Evolutionary conservation across 2,888 invertebrate species (phyloP).

Genomic region (Calameuta idolon): DNA sequence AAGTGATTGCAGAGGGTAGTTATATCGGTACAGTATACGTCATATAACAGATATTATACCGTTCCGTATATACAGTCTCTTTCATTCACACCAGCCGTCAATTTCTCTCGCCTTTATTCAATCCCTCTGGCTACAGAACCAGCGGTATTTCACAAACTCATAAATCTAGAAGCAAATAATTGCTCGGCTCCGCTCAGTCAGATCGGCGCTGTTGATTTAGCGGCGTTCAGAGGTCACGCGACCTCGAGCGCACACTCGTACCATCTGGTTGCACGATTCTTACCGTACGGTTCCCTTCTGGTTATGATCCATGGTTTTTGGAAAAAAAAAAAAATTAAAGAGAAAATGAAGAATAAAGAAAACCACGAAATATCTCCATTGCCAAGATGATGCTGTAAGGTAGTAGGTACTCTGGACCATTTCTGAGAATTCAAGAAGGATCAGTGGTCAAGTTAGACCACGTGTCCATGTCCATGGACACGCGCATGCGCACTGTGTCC

Average conservation of each 20-base stretch:
- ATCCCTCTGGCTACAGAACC: conserved; percentile 23
- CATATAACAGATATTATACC: not conserved
- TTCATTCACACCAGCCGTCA: not conserved
- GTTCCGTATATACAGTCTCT: not conserved
- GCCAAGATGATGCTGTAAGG: not conserved
- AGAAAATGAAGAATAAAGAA: not conserved
- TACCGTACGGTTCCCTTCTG: conserved; percentile 6
- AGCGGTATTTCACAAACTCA: conserved; percentile 55
- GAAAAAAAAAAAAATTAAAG: not conserved
- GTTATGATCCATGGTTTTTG: not conserved
- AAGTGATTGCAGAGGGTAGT: not conserved
- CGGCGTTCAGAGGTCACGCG: conserved; percentile 59
- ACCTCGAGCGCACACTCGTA: conserved; percentile 19
- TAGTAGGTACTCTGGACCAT: not conserved
- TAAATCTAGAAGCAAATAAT: conserved; percentile 66
- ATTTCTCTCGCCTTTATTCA: conserved; percentile 22
- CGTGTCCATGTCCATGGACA: not conserved
- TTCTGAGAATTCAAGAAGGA: not conserved
- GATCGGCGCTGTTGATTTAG: conserved; percentile 62
- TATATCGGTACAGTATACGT: not conserved
- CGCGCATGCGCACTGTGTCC: not conserved
- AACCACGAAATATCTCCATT: not conserved
- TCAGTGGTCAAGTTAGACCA: not conserved
- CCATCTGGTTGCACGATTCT: conserved; percentile 22
- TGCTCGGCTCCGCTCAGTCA: conserved; percentile 55